A percentile compares a stretch with the other conserved stretches of the same genome.
These are phyloP conservation scores for Pararge aegeria DNA, from an alignment of 1,140 invertebrate genomes.

Conservation along the genomic window DNA sequence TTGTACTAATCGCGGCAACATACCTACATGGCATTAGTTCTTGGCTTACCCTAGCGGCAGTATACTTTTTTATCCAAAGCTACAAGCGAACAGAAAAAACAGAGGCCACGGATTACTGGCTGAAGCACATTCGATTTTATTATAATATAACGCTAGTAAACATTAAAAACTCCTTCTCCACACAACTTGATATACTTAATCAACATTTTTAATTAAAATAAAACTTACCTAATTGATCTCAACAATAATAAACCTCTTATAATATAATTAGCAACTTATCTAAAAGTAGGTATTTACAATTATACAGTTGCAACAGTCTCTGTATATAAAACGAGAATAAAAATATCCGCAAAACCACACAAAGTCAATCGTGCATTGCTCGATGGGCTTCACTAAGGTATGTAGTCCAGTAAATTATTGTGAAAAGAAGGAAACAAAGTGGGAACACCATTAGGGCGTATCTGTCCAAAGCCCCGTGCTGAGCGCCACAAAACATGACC, in stretches of 20 bases:
- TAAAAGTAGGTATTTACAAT: slow-evolving; percentile 28
- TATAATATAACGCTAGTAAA: slow-evolving; percentile 3
- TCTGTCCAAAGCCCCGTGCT: slow-evolving; percentile 80
- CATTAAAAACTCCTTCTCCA: neutral
- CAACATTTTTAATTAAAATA: neutral
- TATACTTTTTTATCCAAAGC: no score
- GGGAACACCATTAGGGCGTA: slow-evolving; percentile 85
- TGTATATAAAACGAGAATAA: slow-evolving; percentile 23
- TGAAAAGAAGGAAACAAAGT: slow-evolving; percentile 83
- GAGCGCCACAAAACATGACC: slow-evolving; percentile 81
- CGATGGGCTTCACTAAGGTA: slow-evolving; percentile 81
- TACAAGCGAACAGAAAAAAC: no score
- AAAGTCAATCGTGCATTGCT: slow-evolving; percentile 45
- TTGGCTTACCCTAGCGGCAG: no score
- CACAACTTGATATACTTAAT: neutral
- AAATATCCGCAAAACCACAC: neutral
- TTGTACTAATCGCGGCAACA: no score
- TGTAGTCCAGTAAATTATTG: slow-evolving; percentile 85
- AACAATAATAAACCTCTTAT: slow-evolving; percentile 21
- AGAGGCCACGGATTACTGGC: no score
- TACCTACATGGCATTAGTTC: no score
- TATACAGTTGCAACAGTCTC: slow-evolving; percentile 40
- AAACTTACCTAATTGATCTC: neutral
- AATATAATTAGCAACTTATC: slow-evolving; percentile 52
- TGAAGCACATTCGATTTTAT: no score